phyloP scores from a whole-genome alignment of 2,797 vertebrate species.

The Parauchenoglanis punctatus region DNA sequence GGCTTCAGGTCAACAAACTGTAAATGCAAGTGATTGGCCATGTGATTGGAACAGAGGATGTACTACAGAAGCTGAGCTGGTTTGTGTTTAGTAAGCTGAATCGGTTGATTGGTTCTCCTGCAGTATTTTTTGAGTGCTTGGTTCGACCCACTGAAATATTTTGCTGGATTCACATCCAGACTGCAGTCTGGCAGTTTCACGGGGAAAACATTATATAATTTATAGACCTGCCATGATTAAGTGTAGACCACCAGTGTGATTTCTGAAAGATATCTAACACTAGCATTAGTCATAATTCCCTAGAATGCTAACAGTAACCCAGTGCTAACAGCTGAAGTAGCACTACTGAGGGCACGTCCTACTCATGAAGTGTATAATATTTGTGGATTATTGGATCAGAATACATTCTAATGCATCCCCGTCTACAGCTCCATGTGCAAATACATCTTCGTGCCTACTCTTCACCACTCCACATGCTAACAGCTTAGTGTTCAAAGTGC shows the following conservation, averaged over 20 bases:
- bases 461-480: not conserved
- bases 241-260: slow-evolving; percentile 8
- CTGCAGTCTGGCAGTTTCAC: not conserved
- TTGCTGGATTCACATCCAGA: not conserved
- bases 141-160: not conserved
- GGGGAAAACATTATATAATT: not conserved
- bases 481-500: slow-evolving; percentile 32
- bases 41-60: no score
- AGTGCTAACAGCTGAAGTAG: not conserved
- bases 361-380: not conserved
- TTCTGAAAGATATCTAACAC: not conserved
- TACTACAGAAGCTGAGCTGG: not conserved
- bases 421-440: not conserved
- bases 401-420: not conserved
- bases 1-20: not conserved
- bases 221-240: slow-evolving; percentile 17
- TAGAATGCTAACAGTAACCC: not conserved
- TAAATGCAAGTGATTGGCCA: not conserved
- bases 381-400: not conserved
- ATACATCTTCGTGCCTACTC: not conserved
- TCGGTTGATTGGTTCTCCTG: not conserved
- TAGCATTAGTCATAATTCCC: slow-evolving; percentile 7
- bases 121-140: not conserved
- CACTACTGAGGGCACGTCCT: not conserved
- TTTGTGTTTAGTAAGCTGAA: not conserved